phyloP scores from a whole-genome alignment of 2,888 invertebrate species.

The Amaurobius ferox region DNA sequence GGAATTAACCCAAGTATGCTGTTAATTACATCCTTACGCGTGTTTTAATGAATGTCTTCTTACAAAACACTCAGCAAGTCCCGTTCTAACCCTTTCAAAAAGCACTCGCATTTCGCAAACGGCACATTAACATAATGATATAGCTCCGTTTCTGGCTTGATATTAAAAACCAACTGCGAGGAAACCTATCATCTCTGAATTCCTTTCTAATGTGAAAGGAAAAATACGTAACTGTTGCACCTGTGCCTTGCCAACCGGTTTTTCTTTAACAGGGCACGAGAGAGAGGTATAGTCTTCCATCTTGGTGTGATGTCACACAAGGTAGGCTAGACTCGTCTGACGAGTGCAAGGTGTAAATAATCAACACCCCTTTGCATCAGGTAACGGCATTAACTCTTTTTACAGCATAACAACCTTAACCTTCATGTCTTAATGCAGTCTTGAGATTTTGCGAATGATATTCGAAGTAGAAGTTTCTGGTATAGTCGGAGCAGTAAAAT shows the following conservation, averaged over 20 bases:
- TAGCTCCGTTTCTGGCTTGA: constrained; percentile 6
- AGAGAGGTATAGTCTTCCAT: not conserved
- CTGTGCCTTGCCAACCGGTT: constrained; percentile 14
- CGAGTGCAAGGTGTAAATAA: constrained; percentile 13
- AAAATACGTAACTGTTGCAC: constrained; percentile 4
- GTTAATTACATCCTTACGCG: no score
- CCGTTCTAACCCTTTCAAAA: no score
- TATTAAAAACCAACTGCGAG: not conserved
- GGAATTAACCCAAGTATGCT: no score
- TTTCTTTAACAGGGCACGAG: constrained; percentile 9
- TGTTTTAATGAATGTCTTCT: no score
- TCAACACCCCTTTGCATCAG: not conserved
- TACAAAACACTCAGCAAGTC: no score
- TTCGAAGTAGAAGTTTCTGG: no score
- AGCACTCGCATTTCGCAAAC: not conserved
- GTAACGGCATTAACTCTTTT: constrained; percentile 6
- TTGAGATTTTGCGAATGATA: not conserved
- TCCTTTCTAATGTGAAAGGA: constrained; percentile 33
- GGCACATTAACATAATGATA: constrained; percentile 9
- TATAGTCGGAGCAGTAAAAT: not conserved
- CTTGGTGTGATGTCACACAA: not conserved
- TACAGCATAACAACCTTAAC: not conserved
- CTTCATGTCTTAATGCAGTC: not conserved
- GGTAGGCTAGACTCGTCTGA: not conserved
- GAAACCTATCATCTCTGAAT: constrained; percentile 48